phyloP scores from a whole-genome alignment of 1,140 invertebrate genomes.

The Ceratoteleas bidentatus region DNA sequence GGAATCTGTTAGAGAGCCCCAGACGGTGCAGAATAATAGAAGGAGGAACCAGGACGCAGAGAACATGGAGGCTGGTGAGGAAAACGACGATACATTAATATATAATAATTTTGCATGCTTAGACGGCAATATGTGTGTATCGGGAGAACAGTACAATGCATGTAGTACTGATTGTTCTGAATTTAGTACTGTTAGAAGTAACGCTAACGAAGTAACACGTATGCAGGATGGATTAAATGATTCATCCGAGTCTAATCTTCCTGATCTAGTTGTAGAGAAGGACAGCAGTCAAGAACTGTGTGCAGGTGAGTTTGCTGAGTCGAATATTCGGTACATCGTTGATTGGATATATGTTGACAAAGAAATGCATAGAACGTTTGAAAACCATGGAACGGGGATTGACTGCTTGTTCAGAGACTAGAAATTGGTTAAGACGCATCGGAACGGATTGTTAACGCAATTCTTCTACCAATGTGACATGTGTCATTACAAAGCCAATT shows the following conservation, averaged over 20 bases:
- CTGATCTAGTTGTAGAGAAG: background rate
- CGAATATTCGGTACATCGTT: background rate
- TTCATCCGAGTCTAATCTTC: background rate
- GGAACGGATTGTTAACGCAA: background rate
- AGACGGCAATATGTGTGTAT: background rate
- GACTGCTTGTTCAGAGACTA: constrained; percentile 35
- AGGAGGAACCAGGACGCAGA: no score
- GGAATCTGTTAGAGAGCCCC: no score
- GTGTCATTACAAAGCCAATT: background rate
- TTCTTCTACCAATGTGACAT: background rate
- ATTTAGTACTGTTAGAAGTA: background rate
- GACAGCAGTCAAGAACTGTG: background rate
- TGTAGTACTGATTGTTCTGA: background rate
- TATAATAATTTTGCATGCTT: no score
- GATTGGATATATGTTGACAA: background rate
- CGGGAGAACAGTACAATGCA: background rate
- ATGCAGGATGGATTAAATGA: background rate
- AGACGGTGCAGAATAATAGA: no score
- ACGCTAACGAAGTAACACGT: background rate
- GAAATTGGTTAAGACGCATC: constrained; percentile 11
- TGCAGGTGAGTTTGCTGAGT: background rate
- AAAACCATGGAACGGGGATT: constrained; percentile 29
- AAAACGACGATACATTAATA: no score
- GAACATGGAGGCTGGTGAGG: no score
- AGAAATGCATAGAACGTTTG: constrained; percentile 28